Conservation (phyloP, 1,140 invertebrate genomes). For the Probaryconus sp. region DNA sequence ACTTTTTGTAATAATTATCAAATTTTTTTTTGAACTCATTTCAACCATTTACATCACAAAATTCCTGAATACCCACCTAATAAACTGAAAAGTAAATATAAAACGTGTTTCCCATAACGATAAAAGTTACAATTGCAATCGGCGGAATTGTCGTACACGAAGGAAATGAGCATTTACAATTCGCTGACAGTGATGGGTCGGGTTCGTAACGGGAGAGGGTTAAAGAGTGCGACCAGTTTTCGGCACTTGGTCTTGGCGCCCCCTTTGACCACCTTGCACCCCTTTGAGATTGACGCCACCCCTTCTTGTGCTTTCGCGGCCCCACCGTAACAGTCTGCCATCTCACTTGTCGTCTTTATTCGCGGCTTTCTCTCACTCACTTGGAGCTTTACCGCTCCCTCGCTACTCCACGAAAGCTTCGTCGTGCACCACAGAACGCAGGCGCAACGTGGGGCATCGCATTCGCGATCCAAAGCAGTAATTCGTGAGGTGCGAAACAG, state of each 20-base stretch:
- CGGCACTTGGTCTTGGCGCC: slow-evolving; percentile 39
- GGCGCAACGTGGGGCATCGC: slow-evolving; percentile 59
- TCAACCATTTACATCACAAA: too few species aligned
- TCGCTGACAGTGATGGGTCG: neutral
- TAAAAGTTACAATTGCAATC: too few species aligned
- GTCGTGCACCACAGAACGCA: slow-evolving; percentile 51
- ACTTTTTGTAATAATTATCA: too few species aligned
- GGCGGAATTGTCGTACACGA: too few species aligned
- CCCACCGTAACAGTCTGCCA: slow-evolving; percentile 22
- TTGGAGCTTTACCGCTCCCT: slow-evolving; percentile 54
- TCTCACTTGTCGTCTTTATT: slow-evolving; percentile 44
- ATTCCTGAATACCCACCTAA: too few species aligned
- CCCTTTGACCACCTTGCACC: neutral
- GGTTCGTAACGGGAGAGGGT: slow-evolving; percentile 10
- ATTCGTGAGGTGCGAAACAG: slow-evolving; percentile 71
- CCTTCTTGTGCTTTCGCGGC: slow-evolving; percentile 13
- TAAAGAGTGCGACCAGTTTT: slow-evolving; percentile 45
- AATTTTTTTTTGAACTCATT: too few species aligned
- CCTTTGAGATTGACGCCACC: too few species aligned
- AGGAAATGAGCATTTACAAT: neutral
- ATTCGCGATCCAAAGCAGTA: slow-evolving; percentile 68
- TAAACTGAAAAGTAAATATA: too few species aligned
- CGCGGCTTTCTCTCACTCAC: slow-evolving; percentile 33
- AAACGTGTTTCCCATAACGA: too few species aligned
- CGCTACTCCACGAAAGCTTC: slow-evolving; percentile 35